These are phyloP conservation scores for Lottia scabra DNA, from an alignment of 2,888 invertebrate species.

Conservation along the genomic window DNA sequence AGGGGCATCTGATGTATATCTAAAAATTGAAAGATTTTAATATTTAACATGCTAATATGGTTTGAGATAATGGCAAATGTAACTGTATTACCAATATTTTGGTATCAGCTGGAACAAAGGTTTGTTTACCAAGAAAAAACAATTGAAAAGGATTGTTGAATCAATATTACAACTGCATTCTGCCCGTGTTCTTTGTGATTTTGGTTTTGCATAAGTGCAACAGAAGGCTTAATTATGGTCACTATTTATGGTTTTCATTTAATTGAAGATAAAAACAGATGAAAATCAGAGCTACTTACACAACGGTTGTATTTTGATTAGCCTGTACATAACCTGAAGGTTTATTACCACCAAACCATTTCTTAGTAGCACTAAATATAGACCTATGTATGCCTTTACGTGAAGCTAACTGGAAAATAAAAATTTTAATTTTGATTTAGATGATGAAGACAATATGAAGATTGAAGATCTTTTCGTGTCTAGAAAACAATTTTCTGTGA, in stretches of 20 bases:
- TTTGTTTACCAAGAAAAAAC: no score
- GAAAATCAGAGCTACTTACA: constrained; percentile 75
- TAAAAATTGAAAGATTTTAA: constrained; percentile 17
- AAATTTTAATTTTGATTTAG: neutral
- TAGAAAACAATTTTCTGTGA: no score
- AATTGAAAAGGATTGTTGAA: no score
- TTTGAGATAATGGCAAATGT: no score
- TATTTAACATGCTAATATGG: neutral
- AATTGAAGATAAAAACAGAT: no score
- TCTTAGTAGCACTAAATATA: constrained; percentile 91
- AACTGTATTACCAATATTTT: no score
- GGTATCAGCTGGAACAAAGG: neutral
- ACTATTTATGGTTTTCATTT: no score
- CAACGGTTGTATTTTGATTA: constrained; percentile 77
- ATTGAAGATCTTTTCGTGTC: no score
- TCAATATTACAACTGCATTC: no score
- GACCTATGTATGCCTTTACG: constrained; percentile 92
- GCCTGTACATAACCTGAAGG: constrained; percentile 76
- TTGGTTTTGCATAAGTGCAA: no score
- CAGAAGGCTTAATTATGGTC: no score
- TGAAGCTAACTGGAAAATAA: constrained; percentile 70
- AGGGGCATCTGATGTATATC: constrained; percentile 73
- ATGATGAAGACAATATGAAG: neutral
- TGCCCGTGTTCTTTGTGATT: no score
- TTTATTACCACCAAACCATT: constrained; percentile 94